phyloP scores from a whole-genome alignment of 2,888 invertebrate species.

The Scelioninae gen. 1 region DNA sequence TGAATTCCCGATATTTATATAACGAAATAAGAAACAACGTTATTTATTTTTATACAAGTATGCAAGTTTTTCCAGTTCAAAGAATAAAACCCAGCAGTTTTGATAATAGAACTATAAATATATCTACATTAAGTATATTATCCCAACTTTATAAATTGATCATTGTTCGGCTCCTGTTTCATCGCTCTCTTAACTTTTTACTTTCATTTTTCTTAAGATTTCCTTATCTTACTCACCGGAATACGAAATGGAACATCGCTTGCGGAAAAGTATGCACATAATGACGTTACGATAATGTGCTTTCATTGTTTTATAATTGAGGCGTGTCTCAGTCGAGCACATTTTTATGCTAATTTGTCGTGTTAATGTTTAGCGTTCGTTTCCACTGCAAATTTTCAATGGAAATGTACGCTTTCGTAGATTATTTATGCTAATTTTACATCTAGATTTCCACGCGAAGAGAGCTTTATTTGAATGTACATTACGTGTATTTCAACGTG shows the following conservation, averaged over 20 bases:
- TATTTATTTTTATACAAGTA: too few species aligned
- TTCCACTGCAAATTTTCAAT: slow-evolving; percentile 52
- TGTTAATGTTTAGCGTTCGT: slow-evolving; percentile 59
- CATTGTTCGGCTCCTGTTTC: slow-evolving; percentile 14
- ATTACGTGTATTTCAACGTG: slow-evolving; percentile 17
- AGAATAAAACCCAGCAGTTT: too few species aligned
- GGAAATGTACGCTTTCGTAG: slow-evolving; percentile 24
- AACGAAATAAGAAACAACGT: too few species aligned
- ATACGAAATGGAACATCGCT: slow-evolving; percentile 45
- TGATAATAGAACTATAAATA: too few species aligned
- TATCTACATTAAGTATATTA: too few species aligned
- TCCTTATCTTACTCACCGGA: slow-evolving; percentile 28
- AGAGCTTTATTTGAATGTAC: slow-evolving; percentile 33
- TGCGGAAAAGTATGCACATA: slow-evolving; percentile 52
- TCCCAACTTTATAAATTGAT: slow-evolving; percentile 9
- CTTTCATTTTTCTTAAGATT: slow-evolving; percentile 42
- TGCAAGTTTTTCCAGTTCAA: too few species aligned
- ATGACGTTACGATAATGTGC: slow-evolving; percentile 58
- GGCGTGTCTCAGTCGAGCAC: slow-evolving; percentile 34
- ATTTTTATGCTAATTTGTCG: slow-evolving; percentile 66
- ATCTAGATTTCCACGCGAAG: slow-evolving; percentile 31
- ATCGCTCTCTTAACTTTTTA: slow-evolving; percentile 27
- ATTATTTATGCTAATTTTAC: slow-evolving; percentile 61
- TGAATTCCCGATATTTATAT: too few species aligned
- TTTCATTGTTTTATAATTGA: slow-evolving; percentile 65